Base-by-base conservation (phyloP, 2,888 invertebrate genomes). In the Penaeus monodon region DNA sequence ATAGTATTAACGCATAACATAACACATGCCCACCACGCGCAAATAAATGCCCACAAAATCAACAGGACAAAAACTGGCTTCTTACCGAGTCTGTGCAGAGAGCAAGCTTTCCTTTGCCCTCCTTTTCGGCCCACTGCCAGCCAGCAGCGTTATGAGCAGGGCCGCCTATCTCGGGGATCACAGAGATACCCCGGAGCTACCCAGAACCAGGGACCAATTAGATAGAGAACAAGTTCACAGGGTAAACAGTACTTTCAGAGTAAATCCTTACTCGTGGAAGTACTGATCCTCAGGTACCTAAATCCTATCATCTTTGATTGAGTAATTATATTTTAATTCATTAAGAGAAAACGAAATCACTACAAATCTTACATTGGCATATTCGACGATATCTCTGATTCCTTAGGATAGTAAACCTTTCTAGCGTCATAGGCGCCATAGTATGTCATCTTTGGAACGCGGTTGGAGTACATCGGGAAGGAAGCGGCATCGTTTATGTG, bases 141-240 rank as follows among this genome's bases (percentile, higher is more conserved):
- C 91, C 91, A 92, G 96, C 96, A 76, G 96, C 96, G 27, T 96
- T 96, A 92, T 97, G 97, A 88, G 97, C 97, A 0, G 98, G 98
- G 82, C 96, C 97, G 92, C 98, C 98, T 91, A 97, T 96, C 93
- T 98, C 98, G 0, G 98, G 98, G 91, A 98, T 92, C 22, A 98
- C 95, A 68, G 97, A 94, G 84, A 98, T 95, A 0, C 98, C 98
- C 78, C 97, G 94, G 65, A 95, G 92, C 90, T 95, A 94, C 0
- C 73, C 73, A 57, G 17, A 27, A 84, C 24, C n/a, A 24, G 24
- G 6, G 63, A 63, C 33, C 33, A 27, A 64, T 80, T 64, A 27
- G 27, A 10, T 29, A 12, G 1, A 27, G 29, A 65, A 29, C 12
- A 29, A n/a, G 44, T 33, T 22, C 8, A 33, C 57, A 57, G 17